Evolutionary conservation across 1,140 invertebrate genomes (phyloP), one percentile per base, ranked within the genome.

Genomic region (Nasonia longicornis): DNA sequence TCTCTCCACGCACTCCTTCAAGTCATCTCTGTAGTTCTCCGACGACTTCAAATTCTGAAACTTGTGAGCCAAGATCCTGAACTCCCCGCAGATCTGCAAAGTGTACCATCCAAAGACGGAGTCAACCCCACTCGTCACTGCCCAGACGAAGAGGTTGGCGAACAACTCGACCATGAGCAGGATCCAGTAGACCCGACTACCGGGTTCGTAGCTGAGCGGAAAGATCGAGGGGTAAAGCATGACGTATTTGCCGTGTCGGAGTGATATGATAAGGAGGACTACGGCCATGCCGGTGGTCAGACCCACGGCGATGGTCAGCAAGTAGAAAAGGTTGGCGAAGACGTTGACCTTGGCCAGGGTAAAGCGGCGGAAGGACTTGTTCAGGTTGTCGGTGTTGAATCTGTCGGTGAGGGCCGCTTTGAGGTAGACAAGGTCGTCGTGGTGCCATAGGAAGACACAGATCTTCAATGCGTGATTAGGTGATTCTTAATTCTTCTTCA

Each of bases 41-140:
- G 26, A 11, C 14, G 20, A 31, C 20, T 8, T 20, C 70, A 72
- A n/a, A 16, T 3, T 22, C 20, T n/a, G 71, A 20, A 85, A 26
- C 26, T 26, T 26, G 26, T 26, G 26, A 26, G 26, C 26, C 26
- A 26, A 26, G 26, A 26, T 1, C 26, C 26, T 26, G 26, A 26
- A 26, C 26, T 26, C 26, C 26, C 26, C 26, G 26, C 26, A 26
- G 1, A 26, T 26, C 26, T 26, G 26, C 26, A 26, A 26, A 26
- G 26, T 42, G 11, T 84, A 84, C n/a, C 84, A 74, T 20, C 82
- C 82, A 78, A 86, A 88, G 4, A 84, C 22, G 1, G 83, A 79
- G 42, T 88, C 87, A 2, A 84, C 31, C 2, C 71, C 71, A 20
- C 45, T 14, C n/a, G 6, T 12, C 20, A 52, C 26, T n/a, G 16